phyloP scores from a whole-genome alignment of 2,888 invertebrate species.

The Diarsia brunnea region DNA sequence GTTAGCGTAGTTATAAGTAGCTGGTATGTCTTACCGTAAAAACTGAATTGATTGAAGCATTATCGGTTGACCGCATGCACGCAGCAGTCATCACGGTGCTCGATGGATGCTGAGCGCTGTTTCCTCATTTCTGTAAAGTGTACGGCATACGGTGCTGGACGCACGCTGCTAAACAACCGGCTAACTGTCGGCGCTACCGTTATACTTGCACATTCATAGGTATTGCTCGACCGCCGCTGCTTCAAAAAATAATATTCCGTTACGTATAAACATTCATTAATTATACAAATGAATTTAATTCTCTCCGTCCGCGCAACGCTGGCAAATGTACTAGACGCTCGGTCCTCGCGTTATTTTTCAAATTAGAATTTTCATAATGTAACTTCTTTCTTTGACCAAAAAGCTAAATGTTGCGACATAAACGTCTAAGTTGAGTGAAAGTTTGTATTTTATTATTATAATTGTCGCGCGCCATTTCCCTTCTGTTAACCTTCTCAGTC shows the following conservation, averaged over 20 bases:
- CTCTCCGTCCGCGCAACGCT: constrained; percentile 26
- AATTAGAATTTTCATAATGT: constrained; percentile 44
- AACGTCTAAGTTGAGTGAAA: constrained; percentile 75
- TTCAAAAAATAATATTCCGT: constrained; percentile 59
- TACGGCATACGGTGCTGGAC: constrained; percentile 68
- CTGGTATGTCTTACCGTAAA: constrained; percentile 52
- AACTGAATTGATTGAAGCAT: constrained; percentile 65
- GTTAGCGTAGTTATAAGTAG: constrained; percentile 20
- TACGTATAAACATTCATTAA: constrained; percentile 61
- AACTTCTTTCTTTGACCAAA: constrained; percentile 38
- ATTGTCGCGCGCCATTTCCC: constrained; percentile 84
- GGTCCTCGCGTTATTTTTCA: constrained; percentile 32
- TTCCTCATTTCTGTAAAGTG: constrained; percentile 80
- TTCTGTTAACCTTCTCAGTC: constrained; percentile 84
- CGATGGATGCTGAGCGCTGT: constrained; percentile 69
- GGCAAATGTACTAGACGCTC: constrained; percentile 20
- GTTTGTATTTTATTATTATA: constrained; percentile 73
- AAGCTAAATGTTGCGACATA: constrained; percentile 50
- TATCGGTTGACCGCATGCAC: constrained; percentile 68
- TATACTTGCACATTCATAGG: constrained; percentile 70
- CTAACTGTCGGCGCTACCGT: constrained; percentile 79
- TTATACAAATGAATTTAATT: constrained; percentile 57
- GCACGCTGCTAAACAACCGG: constrained; percentile 73
- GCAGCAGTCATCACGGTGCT: constrained; percentile 59
- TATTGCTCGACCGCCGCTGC: constrained; percentile 46